These are phyloP conservation scores for Chaitophorus viminalis DNA, from an alignment of 2,888 invertebrate genomes.

Conservation along the genomic window DNA sequence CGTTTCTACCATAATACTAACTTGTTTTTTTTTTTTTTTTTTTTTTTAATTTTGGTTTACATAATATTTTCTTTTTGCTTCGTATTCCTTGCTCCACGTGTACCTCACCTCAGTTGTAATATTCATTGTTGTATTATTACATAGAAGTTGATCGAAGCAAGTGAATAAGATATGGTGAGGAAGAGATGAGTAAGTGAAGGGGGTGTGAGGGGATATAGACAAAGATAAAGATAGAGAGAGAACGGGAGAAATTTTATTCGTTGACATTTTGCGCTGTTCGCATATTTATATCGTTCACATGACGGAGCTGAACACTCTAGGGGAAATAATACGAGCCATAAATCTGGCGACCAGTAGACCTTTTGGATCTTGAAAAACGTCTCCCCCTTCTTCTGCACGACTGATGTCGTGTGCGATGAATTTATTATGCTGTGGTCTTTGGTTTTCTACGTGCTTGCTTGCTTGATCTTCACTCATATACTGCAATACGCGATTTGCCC, in stretches of 20 bases:
- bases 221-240: not conserved
- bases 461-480: not conserved
- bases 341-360: constrained; percentile 45
- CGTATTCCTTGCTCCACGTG: not conserved
- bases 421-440: constrained; percentile 38
- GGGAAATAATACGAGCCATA: constrained; percentile 46
- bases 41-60: no score
- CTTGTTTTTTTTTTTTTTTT: no score
- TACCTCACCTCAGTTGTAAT: not conserved
- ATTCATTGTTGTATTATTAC: no score
- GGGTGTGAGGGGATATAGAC: no score
- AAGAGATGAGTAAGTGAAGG: no score
- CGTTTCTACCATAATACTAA: no score
- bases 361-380: constrained; percentile 54
- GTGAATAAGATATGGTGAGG: no score
- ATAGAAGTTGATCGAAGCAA: no score
- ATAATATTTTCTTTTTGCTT: not conserved
- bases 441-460: constrained; percentile 10
- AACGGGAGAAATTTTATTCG: constrained; percentile 33
- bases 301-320: constrained; percentile 41
- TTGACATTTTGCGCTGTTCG: constrained; percentile 41
- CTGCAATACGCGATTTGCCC: not conserved
- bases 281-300: constrained; percentile 8
- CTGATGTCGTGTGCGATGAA: constrained; percentile 17
- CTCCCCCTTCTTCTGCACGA: not conserved